Evolutionary conservation across 2,888 invertebrate species (phyloP), one percentile per base, ranked within the genome.

Genomic region (Dicranocentrus wangi): DNA sequence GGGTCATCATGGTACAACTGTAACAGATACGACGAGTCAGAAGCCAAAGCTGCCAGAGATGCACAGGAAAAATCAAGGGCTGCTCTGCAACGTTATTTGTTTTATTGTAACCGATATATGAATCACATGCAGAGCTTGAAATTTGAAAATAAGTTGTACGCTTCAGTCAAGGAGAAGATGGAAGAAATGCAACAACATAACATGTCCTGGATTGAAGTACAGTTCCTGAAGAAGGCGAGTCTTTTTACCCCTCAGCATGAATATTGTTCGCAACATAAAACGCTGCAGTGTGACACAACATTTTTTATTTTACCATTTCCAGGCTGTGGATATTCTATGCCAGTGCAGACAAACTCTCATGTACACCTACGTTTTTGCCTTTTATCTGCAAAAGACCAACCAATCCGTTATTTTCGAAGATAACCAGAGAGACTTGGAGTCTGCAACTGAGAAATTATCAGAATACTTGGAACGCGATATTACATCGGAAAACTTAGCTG

Each of bases 101-200:
- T 98, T 91, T 99, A 99, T 90, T 99, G 97, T 90, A 98, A 98
- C 90, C 94, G 99, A 82, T 99, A 98, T 90, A 97, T 98, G 96
- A 99, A 99, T 90, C 99, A 99, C 90, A 97, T 97, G 96, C 97
- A 98, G 90, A 97, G 97, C 85, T 92, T 99, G 88, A 97, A 97
- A 90, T 97, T 99, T 90, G 99, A 99, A 91, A 94, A 94, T 90
- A 98, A 98, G 92, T 91, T 99, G 78, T 98, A 98, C 90, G 95
- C 96, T 7, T 95, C 95, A 82, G 95, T 98, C 80, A 96, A 97
- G 90, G 94, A 94, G 89, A 99, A 99, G 91, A 99, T 99, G 98
- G 98, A n/a, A n/a, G n/a, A n/a, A n/a, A n/a, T n/a, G n/a, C n/a
- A n/a, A n/a, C n/a, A n/a, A n/a, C n/a, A n/a, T n/a, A n/a, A n/a